These are phyloP conservation scores for Papilio polyxenes DNA, from an alignment of 1,140 invertebrate species.

Conservation along the genomic window DNA sequence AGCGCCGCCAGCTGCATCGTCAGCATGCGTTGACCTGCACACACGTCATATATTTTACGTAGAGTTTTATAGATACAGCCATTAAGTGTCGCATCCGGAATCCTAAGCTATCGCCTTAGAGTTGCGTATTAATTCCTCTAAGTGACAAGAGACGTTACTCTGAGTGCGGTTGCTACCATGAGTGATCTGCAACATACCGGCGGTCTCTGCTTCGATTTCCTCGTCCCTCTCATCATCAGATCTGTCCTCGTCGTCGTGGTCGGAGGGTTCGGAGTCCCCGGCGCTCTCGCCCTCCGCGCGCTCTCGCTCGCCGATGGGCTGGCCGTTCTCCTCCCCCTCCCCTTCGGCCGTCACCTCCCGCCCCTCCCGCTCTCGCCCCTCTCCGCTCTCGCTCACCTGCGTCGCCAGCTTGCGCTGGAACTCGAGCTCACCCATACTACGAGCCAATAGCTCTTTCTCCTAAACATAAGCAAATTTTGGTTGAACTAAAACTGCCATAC, in stretches of 20 bases:
- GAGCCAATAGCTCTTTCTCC: conserved; percentile 76
- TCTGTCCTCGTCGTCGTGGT: conserved; percentile 68
- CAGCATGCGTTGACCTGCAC: conserved; percentile 72
- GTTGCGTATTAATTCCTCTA: too few species aligned
- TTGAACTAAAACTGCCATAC: neutral
- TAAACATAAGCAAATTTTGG: conserved; percentile 34
- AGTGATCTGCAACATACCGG: conserved; percentile 8
- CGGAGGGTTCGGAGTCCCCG: conserved; percentile 82
- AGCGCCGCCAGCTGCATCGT: conserved; percentile 89
- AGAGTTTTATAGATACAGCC: too few species aligned
- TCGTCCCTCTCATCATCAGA: conserved; percentile 78
- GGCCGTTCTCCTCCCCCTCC: conserved; percentile 34
- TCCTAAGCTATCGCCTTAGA: neutral
- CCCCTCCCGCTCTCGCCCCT: conserved; percentile 48
- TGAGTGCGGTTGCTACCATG: too few species aligned
- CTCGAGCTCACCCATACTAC: conserved; percentile 78
- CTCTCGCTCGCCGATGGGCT: conserved; percentile 75
- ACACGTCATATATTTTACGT: neutral
- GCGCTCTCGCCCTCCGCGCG: conserved; percentile 83
- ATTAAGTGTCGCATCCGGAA: neutral
- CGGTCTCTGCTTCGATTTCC: conserved; percentile 71
- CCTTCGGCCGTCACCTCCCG: conserved; percentile 45
- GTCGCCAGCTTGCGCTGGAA: conserved; percentile 69
- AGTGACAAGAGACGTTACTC: too few species aligned
- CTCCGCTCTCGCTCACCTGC: conserved; percentile 42